Conservation (phyloP, 2,888 invertebrate genomes). For the Hemithea aestivaria region DNA sequence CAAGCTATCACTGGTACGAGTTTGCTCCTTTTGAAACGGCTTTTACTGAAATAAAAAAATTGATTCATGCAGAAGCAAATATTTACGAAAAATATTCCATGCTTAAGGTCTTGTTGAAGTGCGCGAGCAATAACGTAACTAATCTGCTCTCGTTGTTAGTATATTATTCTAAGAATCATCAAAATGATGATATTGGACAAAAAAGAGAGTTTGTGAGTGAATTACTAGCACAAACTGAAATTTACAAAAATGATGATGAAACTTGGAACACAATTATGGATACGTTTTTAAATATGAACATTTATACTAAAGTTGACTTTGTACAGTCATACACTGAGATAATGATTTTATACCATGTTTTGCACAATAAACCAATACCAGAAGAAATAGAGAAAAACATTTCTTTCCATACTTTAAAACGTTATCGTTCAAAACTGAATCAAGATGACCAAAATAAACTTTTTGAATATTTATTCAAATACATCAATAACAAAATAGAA, state of each 20-base stretch:
- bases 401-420: constrained; percentile 34
- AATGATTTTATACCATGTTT: constrained; percentile 42
- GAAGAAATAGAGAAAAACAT: constrained; percentile 41
- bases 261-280: constrained; percentile 51
- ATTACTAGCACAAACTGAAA: constrained; percentile 34
- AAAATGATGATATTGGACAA: constrained; percentile 36
- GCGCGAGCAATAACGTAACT: constrained; percentile 35
- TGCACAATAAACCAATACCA: constrained; percentile 38
- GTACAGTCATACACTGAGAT: constrained; percentile 35
- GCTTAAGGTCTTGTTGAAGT: constrained; percentile 40
- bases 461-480: constrained; percentile 45
- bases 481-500: constrained; percentile 30
- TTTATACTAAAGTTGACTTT: constrained; percentile 37
- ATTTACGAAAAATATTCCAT: constrained; percentile 32
- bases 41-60: constrained; percentile 42
- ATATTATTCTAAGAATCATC: constrained; percentile 41
- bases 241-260: constrained; percentile 38
- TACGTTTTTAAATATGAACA: constrained; percentile 43
- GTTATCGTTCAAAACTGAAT: constrained; percentile 34
- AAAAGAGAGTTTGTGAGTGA: constrained; percentile 40
- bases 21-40: constrained; percentile 51
- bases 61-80: constrained; percentile 33
- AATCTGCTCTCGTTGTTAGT: constrained; percentile 38
- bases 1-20: constrained; percentile 44
- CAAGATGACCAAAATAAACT: constrained; percentile 39